Evolutionary conservation across 2,797 vertebrate species (phyloP).

Genomic region (Sebastes wilsoni): DNA sequence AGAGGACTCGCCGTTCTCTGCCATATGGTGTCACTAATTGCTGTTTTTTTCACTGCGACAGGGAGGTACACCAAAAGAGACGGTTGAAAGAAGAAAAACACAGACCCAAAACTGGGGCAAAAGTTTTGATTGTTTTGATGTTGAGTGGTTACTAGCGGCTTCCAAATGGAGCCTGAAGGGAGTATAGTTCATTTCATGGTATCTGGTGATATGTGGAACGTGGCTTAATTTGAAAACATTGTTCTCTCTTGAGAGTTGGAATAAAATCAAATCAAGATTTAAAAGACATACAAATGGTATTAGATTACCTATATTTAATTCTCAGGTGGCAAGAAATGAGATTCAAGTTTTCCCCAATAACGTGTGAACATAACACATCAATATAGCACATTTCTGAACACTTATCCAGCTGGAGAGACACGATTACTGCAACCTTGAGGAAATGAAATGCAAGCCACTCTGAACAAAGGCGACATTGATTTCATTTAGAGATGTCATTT

Average conservation of each 20-base stretch:
- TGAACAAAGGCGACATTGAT: conserved; percentile 27
- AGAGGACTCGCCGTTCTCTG: conserved; percentile 71
- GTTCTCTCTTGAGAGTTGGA: conserved; percentile 21
- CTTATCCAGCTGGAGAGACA: neutral
- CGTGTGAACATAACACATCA: neutral
- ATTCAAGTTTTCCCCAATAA: neutral
- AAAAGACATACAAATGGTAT: conserved; percentile 19
- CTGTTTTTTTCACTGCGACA: conserved; percentile 73
- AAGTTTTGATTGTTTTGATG: conserved; percentile 71
- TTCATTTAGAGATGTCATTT: conserved; percentile 31
- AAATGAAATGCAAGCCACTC: conserved; percentile 4
- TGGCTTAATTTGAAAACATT: conserved; percentile 41
- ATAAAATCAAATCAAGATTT: conserved; percentile 39
- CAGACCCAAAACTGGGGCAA: conserved; percentile 65
- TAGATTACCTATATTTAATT: conserved; percentile 20
- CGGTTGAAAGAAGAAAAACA: conserved; percentile 56
- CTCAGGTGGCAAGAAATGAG: conserved; percentile 1
- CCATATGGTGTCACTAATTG: conserved; percentile 88
- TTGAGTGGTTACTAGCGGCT: conserved; percentile 34
- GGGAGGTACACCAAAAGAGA: conserved; percentile 72
- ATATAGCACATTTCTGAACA: neutral
- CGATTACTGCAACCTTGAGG: neutral
- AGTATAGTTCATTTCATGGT: conserved; percentile 45
- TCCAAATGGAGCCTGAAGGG: conserved; percentile 54
- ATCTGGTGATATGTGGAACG: conserved; percentile 43